A percentile compares a stretch with the other conserved stretches of the same genome.
Conservation (phyloP, 2,888 invertebrate species). For the Eristalis pertinax region DNA sequence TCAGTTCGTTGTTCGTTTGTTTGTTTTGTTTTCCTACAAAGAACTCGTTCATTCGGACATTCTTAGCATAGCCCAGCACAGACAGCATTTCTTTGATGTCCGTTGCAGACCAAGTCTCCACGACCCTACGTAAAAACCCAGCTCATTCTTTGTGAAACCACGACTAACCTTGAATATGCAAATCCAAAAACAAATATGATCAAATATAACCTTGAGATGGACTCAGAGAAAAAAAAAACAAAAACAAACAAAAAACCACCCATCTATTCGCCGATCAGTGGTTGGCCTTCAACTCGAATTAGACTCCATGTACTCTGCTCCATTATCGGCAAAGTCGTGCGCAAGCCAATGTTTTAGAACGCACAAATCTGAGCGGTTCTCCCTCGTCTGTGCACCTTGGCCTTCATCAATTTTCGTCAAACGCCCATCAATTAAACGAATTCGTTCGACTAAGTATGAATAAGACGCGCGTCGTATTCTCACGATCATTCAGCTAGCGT, state of each 20-base stretch:
- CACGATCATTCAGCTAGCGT: neutral
- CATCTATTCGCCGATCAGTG: neutral
- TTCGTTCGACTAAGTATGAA: neutral
- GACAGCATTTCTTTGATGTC: neutral
- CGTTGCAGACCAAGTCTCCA: neutral
- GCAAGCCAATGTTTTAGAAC: neutral
- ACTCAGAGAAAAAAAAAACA: neutral
- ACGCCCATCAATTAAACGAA: neutral
- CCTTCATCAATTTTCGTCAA: neutral
- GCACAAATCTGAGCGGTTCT: neutral
- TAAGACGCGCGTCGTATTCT: neutral
- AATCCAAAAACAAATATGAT: neutral
- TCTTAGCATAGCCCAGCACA: neutral
- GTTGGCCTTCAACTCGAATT: neutral
- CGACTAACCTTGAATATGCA: neutral
- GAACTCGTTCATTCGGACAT: too few relatives aligned
- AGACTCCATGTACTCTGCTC: neutral
- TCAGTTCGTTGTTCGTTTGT: too few relatives aligned
- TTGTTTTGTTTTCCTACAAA: too few relatives aligned
- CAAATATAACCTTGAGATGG: neutral
- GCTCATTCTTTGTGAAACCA: neutral
- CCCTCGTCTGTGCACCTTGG: neutral
- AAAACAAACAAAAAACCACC: neutral
- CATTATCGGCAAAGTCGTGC: neutral
- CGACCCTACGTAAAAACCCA: neutral